These are phyloP conservation scores for Drosophila flavopinicola DNA, from an alignment of 2,888 invertebrate genomes.

Conservation along the genomic window DNA sequence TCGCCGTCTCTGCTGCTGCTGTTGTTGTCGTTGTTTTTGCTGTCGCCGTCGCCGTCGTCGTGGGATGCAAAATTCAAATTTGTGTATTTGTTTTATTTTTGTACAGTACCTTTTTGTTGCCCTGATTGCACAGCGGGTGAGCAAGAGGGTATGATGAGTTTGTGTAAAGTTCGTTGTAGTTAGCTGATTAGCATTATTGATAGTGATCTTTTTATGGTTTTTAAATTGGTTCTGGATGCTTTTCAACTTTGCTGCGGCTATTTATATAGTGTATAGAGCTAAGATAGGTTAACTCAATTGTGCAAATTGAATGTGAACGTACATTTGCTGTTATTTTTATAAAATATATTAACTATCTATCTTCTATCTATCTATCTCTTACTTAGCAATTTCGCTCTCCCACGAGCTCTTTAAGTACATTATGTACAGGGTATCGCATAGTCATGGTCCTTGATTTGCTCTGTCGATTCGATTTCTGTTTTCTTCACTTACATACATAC, in stretches of 20 bases:
- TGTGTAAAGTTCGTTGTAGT: conserved; percentile 5
- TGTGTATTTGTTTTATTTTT: conserved; percentile 63
- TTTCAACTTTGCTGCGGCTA: not conserved
- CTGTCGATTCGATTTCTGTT: not conserved
- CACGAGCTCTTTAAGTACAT: not conserved
- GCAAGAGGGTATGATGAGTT: conserved; percentile 28
- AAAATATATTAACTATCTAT: no score
- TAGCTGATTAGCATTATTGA: not conserved
- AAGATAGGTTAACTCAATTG: no score
- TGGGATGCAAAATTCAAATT: conserved; percentile 74
- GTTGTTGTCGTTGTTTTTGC: conserved; percentile 5
- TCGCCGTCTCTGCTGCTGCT: not conserved
- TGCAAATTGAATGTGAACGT: no score
- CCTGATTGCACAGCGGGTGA: conserved; percentile 13
- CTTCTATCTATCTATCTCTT: no score
- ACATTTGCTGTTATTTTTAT: no score
- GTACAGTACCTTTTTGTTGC: conserved; percentile 58
- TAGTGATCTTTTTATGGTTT: not conserved
- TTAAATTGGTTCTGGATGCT: not conserved
- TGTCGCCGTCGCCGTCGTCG: conserved; percentile 21
- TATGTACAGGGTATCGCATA: conserved; percentile 3
- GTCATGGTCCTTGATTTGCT: not conserved
- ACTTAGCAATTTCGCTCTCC: no score
- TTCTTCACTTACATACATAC: not conserved
- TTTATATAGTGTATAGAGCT: not conserved